Conservation (phyloP, 2,888 invertebrate species). For the Pseudoips prasinana region DNA sequence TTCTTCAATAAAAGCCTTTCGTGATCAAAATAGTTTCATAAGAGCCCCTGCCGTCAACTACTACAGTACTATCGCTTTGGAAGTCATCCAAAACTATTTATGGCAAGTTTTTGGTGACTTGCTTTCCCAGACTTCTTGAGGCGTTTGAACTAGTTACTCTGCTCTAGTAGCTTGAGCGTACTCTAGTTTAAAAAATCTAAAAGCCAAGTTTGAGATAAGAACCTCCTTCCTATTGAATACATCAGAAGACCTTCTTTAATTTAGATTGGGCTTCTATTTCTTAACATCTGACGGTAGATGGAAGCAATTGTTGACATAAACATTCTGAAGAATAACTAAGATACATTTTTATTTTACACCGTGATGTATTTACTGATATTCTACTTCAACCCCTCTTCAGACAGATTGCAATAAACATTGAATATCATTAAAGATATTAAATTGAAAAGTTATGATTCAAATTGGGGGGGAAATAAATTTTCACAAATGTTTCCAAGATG, state of each 20-base stretch:
- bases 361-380: too few relatives aligned
- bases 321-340: not conserved
- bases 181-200: conserved; percentile 23
- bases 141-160: conserved; percentile 40
- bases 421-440: conserved; percentile 21
- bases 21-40: conserved; percentile 47
- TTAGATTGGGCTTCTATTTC: too few relatives aligned
- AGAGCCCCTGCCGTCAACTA: conserved; percentile 39
- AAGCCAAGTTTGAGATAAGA: conserved; percentile 27
- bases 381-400: too few relatives aligned
- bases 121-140: conserved; percentile 36
- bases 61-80: conserved; percentile 49
- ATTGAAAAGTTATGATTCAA: conserved; percentile 21
- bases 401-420: not conserved
- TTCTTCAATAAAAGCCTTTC: conserved; percentile 52
- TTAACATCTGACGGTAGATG: conserved; percentile 1
- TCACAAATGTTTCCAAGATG: conserved; percentile 49
- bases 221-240: conserved; percentile 6
- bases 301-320: not conserved
- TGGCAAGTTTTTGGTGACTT: conserved; percentile 47
- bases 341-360: too few relatives aligned
- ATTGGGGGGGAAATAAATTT: conserved; percentile 41
- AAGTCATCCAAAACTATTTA: conserved; percentile 64
- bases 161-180: conserved; percentile 14
- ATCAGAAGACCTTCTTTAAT: conserved; percentile 1